Evolutionary conservation across 1,140 invertebrate genomes (phyloP).

Genomic region (Nomia melanderi): DNA sequence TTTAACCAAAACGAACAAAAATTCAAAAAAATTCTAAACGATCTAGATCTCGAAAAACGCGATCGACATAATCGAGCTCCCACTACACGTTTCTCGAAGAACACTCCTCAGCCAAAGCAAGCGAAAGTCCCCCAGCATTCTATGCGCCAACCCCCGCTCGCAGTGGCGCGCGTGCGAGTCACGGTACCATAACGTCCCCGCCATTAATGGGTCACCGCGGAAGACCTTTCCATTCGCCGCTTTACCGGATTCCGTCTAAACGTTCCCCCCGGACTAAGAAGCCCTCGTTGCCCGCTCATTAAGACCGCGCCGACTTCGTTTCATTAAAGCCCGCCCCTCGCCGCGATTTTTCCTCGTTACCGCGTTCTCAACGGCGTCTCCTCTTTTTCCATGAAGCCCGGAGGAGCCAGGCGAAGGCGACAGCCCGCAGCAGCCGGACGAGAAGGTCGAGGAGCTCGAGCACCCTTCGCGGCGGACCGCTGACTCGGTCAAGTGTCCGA

Average conservation of each 20-base stretch:
- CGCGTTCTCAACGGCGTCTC: background rate
- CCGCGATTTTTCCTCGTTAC: background rate
- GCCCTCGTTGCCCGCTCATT: slow-evolving; percentile 26
- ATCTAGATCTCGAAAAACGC: too few species aligned
- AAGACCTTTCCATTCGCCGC: slow-evolving; percentile 36
- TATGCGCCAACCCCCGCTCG: too few species aligned
- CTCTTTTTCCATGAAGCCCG: slow-evolving; percentile 9
- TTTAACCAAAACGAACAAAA: too few species aligned
- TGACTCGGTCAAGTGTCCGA: background rate
- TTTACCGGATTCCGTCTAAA: slow-evolving; percentile 17
- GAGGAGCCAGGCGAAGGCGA: background rate
- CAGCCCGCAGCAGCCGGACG: background rate
- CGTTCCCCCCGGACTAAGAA: slow-evolving; percentile 17
- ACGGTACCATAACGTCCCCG: background rate
- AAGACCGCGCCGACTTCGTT: slow-evolving; percentile 12
- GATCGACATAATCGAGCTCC: too few species aligned
- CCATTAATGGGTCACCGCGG: slow-evolving; percentile 41
- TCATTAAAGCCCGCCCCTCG: background rate
- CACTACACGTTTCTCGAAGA: too few species aligned
- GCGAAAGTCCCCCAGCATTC: too few species aligned
- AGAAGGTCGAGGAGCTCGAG: background rate
- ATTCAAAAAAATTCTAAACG: too few species aligned
- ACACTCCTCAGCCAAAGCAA: too few species aligned
- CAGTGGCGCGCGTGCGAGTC: background rate
- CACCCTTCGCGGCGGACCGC: background rate